Percentiles rank a stretch among this genome's conserved stretches.
Evolutionary conservation across 2,797 vertebrate species (phyloP).

Genomic region (Gambusia yucatana): DNA sequence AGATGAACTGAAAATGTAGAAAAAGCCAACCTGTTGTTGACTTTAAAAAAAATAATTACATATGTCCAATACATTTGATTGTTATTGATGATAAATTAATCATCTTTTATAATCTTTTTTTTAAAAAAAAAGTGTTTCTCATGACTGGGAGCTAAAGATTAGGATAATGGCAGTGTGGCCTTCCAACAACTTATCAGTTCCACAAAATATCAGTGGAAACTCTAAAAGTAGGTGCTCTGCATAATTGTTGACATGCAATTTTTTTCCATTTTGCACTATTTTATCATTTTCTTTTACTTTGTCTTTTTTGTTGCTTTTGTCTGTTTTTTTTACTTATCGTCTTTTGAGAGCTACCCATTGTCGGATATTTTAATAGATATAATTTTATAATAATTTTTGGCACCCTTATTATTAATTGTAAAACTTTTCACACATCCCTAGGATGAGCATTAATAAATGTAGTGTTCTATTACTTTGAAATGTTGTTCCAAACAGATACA

Average conservation of each 20-base stretch:
- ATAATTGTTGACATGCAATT: not conserved
- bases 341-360: not conserved
- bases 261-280: not conserved
- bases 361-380: not conserved
- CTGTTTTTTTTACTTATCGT: not conserved
- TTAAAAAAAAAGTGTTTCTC: not conserved
- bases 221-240: not conserved
- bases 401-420: not conserved
- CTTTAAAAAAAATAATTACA: too few species aligned
- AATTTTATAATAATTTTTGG: not conserved
- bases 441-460: not conserved
- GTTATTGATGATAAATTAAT: not conserved
- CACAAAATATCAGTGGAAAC: not conserved
- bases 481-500: not conserved
- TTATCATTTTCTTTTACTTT: not conserved
- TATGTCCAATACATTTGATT: too few species aligned
- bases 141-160: not conserved
- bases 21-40: too few species aligned
- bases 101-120: too few species aligned
- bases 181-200: not conserved
- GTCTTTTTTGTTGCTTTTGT: not conserved
- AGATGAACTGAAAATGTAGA: not conserved
- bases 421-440: too few species aligned
- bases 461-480: not conserved
- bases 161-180: not conserved